These are phyloP conservation scores for Trochalopteron elliotii DNA, from an alignment of 2,113 vertebrate genomes.

Conservation along the genomic window DNA sequence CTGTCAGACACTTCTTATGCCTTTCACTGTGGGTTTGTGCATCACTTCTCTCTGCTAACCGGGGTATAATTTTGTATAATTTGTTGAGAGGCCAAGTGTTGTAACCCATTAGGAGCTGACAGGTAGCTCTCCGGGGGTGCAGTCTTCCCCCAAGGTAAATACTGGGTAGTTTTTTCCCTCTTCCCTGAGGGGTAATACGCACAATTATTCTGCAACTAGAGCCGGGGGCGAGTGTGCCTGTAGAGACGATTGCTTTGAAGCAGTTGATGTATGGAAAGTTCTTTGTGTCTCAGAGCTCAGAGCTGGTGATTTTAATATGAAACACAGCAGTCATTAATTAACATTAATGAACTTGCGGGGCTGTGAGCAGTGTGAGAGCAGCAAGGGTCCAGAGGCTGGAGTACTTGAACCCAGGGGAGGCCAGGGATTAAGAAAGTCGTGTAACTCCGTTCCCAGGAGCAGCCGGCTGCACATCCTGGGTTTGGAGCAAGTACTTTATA, in stretches of 20 bases:
- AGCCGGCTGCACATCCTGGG: not conserved
- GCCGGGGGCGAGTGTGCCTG: not conserved
- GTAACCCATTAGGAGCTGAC: conserved; percentile 3
- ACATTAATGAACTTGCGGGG: conserved; percentile 43
- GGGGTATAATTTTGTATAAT: not conserved
- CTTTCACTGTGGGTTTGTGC: not conserved
- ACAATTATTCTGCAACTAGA: not conserved
- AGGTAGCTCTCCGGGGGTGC: not conserved
- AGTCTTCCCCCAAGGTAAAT: not conserved
- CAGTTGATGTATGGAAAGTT: conserved; percentile 33
- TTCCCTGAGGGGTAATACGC: not conserved
- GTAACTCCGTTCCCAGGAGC: not conserved
- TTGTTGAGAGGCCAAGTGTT: not conserved
- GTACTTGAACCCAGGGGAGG: not conserved
- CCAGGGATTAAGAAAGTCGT: not conserved
- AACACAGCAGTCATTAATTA: conserved; percentile 59
- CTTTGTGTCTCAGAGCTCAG: conserved; percentile 26
- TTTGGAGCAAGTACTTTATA: accelerated
- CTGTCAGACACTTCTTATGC: not conserved
- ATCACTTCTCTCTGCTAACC: not conserved
- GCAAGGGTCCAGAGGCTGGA: not conserved
- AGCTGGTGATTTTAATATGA: conserved; percentile 48
- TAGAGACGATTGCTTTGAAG: conserved; percentile 42
- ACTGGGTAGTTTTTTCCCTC: not conserved
- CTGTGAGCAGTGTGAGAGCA: not conserved